Evolutionary conservation across 2,113 vertebrate species (phyloP).

Genomic region (Vulpes vulpes): DNA sequence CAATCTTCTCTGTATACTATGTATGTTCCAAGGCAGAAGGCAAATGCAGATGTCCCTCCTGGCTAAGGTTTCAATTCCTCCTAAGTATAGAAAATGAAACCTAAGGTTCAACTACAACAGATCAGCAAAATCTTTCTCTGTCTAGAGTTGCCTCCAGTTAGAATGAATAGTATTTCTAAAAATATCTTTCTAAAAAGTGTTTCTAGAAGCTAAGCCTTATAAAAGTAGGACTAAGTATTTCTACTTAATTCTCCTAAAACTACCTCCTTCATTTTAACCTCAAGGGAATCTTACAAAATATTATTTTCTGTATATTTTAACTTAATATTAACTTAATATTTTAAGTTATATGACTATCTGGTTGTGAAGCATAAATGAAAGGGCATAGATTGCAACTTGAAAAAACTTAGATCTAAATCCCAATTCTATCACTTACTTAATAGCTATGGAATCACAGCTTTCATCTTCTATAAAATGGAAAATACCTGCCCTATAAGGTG

Average conservation of each 20-base stretch:
- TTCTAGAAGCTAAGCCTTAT: background rate
- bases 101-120: background rate
- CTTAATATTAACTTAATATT: too few relatives aligned
- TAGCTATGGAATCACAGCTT: slow-evolving; percentile 1
- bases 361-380: background rate
- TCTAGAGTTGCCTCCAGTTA: background rate
- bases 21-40: background rate
- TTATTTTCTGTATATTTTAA: background rate
- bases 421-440: slow-evolving; percentile 18
- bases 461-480: slow-evolving; percentile 7
- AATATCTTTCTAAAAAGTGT: background rate
- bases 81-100: slow-evolving; percentile 14
- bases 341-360: background rate
- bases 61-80: background rate
- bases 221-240: slow-evolving; percentile 10
- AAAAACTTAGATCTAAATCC: slow-evolving; percentile 39
- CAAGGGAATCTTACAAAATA: background rate
- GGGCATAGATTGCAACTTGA: background rate
- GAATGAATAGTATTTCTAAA: background rate
- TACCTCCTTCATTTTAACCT: slow-evolving; percentile 34
- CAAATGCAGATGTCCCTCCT: slow-evolving; percentile 9
- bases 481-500: background rate
- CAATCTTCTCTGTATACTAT: background rate
- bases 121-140: slow-evolving; percentile 26
- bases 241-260: background rate